Base-by-base conservation (phyloP, 1,140 invertebrate genomes). In the Oncopeltus fasciatus region DNA sequence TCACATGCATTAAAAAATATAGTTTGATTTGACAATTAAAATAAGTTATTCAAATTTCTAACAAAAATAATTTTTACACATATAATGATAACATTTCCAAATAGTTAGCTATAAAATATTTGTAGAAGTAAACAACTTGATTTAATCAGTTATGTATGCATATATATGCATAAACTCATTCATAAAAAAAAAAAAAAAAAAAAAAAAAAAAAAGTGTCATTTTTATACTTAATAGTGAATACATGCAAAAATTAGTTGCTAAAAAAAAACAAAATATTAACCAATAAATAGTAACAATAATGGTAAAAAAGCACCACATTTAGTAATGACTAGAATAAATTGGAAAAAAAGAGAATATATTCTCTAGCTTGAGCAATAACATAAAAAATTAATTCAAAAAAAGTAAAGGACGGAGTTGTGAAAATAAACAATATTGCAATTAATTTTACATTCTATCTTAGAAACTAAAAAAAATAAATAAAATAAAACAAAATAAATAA, bases 331-430 rank as follows among this genome's bases (percentile, higher is more conserved):
- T 53, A 53, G 49, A 53, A 53, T 24, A 14, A 53, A 53, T 18
- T 18, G 16, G 49, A 21, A 53, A 26, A 16, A 24, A 27, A 27
- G 16, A 24, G 20, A 24, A 11, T 47, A 47, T 47, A 24, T 53
- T 26, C 49, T 53, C 49, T 53, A 53, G 5, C 31, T 53, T 53
- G 49, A 53, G 49, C 49, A 53, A 53, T 38, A 53, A 53, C 49
- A 24, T 53, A 53, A 53, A 53, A 38, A 53, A 26, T 53, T 53
- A 53, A 53, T 24, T 8, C 5, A 8, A 14, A 8, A 38, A 38
- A 38, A 38, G 14, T 38, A 8, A 53, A 53, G 49, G 49, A 53
- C 49, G 49, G 49, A 53, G 49, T 53, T 24, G 16, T 53, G 26
- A 18, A 53, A 20, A 53, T 53, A 53, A 53, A 53, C 20, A 21